phyloP scores from a whole-genome alignment of 2,113 vertebrate species.

The Nycticebus coucang region DNA sequence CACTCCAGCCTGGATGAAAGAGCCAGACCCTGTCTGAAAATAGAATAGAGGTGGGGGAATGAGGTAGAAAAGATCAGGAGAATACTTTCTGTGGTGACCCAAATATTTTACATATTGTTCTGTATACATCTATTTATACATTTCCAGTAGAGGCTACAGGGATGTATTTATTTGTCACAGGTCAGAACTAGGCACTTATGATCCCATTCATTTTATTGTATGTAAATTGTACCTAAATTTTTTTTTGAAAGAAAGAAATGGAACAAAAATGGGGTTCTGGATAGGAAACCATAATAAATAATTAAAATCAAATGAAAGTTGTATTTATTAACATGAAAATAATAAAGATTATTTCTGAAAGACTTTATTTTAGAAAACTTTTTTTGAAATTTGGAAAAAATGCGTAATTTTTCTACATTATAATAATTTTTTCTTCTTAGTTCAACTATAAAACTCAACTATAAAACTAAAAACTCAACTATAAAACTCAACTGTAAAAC shows the following conservation, averaged over 20 bases:
- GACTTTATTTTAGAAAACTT: slow-evolving; percentile 3
- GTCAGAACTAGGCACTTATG: neutral
- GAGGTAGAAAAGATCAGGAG: neutral
- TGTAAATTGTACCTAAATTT: neutral
- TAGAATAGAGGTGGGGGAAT: neutral
- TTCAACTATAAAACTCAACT: slow-evolving; percentile 26
- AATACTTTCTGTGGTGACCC: neutral
- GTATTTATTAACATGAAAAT: slow-evolving; percentile 39
- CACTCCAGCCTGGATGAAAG: neutral
- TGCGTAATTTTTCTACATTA: neutral
- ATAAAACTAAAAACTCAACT: too few relatives aligned
- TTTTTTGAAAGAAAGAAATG: neutral
- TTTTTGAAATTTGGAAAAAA: slow-evolving; percentile 18
- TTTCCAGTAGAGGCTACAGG: neutral
- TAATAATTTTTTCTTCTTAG: neutral
- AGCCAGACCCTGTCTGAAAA: neutral
- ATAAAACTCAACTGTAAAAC: too few relatives aligned
- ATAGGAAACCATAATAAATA: neutral
- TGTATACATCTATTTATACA: neutral
- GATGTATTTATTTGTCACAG: neutral
- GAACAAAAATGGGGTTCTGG: slow-evolving; percentile 23
- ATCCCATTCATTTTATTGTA: slow-evolving; percentile 26
- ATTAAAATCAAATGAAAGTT: slow-evolving; percentile 1
- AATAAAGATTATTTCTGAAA: slow-evolving; percentile 24
- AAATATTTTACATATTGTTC: slow-evolving; percentile 2